Conservation (phyloP, 2,113 vertebrate genomes). For the Forbesichthys agassizii region DNA sequence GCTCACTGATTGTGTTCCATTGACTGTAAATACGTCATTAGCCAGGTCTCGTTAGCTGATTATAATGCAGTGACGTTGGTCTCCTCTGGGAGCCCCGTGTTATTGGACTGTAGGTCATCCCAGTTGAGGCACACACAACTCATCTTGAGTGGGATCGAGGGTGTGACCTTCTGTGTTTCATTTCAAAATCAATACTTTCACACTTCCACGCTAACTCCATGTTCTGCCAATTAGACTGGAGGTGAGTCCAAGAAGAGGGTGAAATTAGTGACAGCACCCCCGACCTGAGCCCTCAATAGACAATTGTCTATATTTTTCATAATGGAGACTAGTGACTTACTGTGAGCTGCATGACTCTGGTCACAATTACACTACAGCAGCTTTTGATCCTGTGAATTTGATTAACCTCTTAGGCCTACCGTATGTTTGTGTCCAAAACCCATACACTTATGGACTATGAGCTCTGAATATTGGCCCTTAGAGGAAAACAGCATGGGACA, state of each 20-base stretch:
- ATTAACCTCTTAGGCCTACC: neutral
- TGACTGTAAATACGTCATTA: constrained; percentile 49
- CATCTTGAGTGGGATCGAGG: constrained; percentile 61
- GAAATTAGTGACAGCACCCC: neutral
- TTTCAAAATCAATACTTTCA: constrained; percentile 71
- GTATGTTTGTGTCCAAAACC: neutral
- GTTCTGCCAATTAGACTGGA: constrained; percentile 64
- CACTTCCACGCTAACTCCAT: constrained; percentile 62
- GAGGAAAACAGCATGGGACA: constrained; percentile 22
- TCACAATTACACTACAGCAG: neutral
- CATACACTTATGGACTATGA: constrained; percentile 14
- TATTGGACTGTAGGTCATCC: constrained; percentile 44
- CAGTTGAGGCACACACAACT: constrained; percentile 46
- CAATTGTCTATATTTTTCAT: neutral
- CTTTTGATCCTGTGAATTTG: constrained; percentile 3
- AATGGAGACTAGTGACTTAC: neutral
- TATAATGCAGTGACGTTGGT: constrained; percentile 34
- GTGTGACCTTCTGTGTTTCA: constrained; percentile 68
- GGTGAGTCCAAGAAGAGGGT: constrained; percentile 38
- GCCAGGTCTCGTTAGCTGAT: constrained; percentile 27
- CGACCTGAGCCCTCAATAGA: neutral
- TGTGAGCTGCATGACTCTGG: constrained; percentile 5
- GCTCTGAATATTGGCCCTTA: constrained; percentile 18
- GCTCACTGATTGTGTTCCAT: constrained; percentile 37
- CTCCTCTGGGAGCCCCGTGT: constrained; percentile 12